phyloP scores from a whole-genome alignment of 2,888 invertebrate genomes.

The Melanophora roralis region DNA sequence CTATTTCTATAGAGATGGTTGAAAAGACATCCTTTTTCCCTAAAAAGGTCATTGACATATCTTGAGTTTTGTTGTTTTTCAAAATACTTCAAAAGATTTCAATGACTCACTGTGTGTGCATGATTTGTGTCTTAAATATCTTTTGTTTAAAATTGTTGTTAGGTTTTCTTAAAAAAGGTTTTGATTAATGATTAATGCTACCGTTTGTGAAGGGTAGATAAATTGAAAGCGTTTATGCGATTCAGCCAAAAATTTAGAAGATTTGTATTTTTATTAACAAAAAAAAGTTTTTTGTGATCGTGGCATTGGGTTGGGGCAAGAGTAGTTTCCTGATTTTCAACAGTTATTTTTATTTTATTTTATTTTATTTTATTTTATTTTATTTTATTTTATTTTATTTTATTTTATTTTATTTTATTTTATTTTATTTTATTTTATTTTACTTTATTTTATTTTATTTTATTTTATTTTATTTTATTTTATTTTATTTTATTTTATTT shows the following conservation, averaged over 20 bases:
- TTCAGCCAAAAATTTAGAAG: constrained; percentile 11
- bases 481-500: no score
- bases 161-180: constrained; percentile 25
- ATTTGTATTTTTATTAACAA: not conserved
- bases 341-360: no score
- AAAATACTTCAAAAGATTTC: constrained; percentile 17
- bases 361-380: no score
- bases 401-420: no score
- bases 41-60: constrained; percentile 40
- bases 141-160: constrained; percentile 22
- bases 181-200: constrained; percentile 52
- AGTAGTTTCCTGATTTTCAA: not conserved
- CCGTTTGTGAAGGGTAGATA: constrained; percentile 30
- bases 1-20: constrained; percentile 21
- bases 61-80: not conserved
- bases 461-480: no score
- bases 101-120: not conserved
- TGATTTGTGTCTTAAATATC: constrained; percentile 1
- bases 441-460: no score
- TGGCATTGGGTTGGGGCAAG: not conserved
- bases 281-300: not conserved
- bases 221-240: constrained; percentile 12
- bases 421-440: no score
- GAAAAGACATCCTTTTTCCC: constrained; percentile 24
- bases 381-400: no score